These are phyloP conservation scores for Ceriagrion tenellum DNA, from an alignment of 2,888 invertebrate genomes.

Conservation along the genomic window DNA sequence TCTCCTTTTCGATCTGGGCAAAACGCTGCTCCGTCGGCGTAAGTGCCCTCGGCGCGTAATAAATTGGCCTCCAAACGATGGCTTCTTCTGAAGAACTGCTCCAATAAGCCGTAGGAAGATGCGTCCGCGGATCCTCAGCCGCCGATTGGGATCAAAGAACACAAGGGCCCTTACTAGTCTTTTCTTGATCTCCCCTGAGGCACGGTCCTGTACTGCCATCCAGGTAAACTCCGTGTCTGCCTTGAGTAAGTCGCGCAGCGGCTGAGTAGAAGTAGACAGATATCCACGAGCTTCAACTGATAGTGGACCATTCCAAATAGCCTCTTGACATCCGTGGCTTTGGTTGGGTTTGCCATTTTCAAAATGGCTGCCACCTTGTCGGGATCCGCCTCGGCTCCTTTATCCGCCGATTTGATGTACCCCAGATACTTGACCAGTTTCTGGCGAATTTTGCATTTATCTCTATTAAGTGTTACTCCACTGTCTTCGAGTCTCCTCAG, in stretches of 20 bases:
- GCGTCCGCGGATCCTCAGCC: conserved; percentile 38
- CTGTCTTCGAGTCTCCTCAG: not conserved
- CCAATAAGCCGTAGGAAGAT: conserved; percentile 60
- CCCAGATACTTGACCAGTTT: not conserved
- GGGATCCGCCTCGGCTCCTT: not conserved
- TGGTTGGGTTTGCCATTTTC: too few species aligned
- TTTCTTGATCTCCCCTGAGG: not conserved
- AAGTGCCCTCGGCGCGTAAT: not conserved
- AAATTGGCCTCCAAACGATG: not conserved
- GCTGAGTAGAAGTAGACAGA: not conserved
- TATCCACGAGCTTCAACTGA: not conserved
- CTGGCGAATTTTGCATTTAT: not conserved
- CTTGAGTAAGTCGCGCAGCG: not conserved
- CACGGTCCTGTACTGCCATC: not conserved
- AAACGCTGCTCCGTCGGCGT: not conserved
- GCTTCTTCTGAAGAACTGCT: conserved; percentile 20
- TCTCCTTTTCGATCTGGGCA: not conserved
- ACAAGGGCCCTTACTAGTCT: conserved; percentile 14
- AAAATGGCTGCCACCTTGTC: too few species aligned
- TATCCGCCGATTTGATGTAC: not conserved
- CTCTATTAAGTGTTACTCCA: not conserved
- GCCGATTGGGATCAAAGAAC: conserved; percentile 40
- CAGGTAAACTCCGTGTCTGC: not conserved
- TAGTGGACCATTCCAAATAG: not conserved
- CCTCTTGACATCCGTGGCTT: too few species aligned